Evolutionary conservation across 2,888 invertebrate species (phyloP), one percentile per base, ranked within the genome.

Genomic region (Melanophora roralis): DNA sequence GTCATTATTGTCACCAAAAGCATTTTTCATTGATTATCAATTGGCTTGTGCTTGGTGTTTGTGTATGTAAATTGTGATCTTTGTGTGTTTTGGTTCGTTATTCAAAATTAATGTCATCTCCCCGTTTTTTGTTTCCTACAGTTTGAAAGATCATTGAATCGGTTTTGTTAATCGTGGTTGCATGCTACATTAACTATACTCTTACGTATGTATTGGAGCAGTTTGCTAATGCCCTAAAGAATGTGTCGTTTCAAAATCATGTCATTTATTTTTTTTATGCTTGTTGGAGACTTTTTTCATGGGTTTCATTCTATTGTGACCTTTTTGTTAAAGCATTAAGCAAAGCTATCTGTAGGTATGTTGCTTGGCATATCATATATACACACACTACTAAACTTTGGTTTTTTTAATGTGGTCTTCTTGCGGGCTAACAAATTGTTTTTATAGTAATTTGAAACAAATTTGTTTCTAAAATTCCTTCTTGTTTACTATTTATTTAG

Each of bases 71-170:
- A 9, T 27, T 36, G 51, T 32, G 11, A 11, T 8, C 16, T 34
- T 60, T 60, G n/a, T 16, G 11, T 51, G n/a, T n/a, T n/a, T n/a
- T 55, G 14, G 51, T 45, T 57, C 62, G 53, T 51, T 64, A 74
- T 67, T 71, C 62, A 40, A 77, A 73, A 77, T 80, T 77, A 68
- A 80, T 80, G 72, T 47, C 77, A 80, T 80, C n/a, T n/a, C 77
- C 76, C 72, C 80, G 72, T 49, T 68, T 64, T 36, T 67, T 5
- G 27, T 62, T 43, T 38, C n/a, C 60, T 27, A 27, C 27, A 27
- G 60, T 69, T 59, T 51, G 7, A 49, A 55, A 53, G 34, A 49
- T 53, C 7, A 8, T 36, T 36, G 1, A 16, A 23, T 21, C 49
- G 12, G 49, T 8, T 7, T 59, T 19, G n/a, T 11, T 21, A 6